A percentile compares a stretch with the other conserved stretches of the same genome.
Conservation (phyloP, 2,113 vertebrate genomes). For the Meles meles region DNA sequence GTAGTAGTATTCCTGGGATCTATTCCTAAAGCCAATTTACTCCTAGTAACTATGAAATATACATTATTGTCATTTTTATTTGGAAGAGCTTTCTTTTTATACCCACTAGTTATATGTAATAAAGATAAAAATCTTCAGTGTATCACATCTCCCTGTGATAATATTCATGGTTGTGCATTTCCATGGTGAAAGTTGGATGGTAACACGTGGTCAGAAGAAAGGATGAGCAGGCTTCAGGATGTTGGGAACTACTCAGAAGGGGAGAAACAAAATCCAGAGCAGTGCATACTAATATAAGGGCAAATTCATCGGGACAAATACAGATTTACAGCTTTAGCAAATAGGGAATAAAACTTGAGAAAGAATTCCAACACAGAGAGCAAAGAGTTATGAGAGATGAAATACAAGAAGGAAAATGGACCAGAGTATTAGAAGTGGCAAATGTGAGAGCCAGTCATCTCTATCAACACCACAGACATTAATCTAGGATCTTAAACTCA, state of each 20-base stretch:
- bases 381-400: neutral
- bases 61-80: neutral
- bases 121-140: neutral
- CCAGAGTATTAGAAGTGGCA: neutral
- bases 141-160: neutral
- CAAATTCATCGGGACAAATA: neutral
- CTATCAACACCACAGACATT: neutral
- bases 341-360: neutral
- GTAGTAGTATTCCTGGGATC: neutral
- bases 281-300: neutral
- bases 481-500: neutral
- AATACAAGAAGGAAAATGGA: neutral
- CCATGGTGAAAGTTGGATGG: neutral
- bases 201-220: neutral
- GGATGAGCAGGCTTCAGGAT: neutral
- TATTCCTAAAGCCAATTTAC: neutral
- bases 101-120: neutral
- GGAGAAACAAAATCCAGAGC: neutral
- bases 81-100: neutral
- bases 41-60: neutral
- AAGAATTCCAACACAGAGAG: neutral
- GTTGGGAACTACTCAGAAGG: neutral
- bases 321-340: neutral
- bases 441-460: neutral
- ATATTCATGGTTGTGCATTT: slow-evolving; percentile 46